Percentiles rank a stretch among this genome's conserved stretches.
These are phyloP conservation scores for Odontomachus brunneus DNA, from an alignment of 1,140 invertebrate genomes.

Conservation along the genomic window DNA sequence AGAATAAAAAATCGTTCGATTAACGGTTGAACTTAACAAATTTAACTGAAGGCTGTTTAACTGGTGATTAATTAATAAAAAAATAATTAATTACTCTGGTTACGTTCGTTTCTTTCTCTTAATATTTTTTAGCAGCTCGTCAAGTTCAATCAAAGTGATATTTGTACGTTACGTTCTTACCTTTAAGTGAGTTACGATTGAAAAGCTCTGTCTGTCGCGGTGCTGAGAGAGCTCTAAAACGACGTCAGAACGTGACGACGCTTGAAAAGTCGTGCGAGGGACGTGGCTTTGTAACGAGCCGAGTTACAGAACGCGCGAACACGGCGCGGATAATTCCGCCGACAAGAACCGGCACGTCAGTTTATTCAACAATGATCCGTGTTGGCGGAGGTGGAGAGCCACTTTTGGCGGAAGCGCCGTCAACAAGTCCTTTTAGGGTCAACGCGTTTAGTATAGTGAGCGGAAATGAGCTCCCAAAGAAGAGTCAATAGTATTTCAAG, in stretches of 20 bases:
- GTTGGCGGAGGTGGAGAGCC: neutral
- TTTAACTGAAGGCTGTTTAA: too few relatives aligned
- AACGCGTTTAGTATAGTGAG: neutral
- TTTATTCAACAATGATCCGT: slow-evolving; percentile 18
- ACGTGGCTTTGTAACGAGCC: neutral
- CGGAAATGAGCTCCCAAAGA: slow-evolving; percentile 5
- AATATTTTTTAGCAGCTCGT: too few relatives aligned
- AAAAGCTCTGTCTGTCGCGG: neutral
- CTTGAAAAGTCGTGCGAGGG: neutral
- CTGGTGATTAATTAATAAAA: too few relatives aligned
- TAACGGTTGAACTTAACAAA: too few relatives aligned
- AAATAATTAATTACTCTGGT: too few relatives aligned
- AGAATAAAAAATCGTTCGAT: too few relatives aligned
- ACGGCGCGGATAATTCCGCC: neutral
- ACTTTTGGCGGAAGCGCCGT: slow-evolving; percentile 3
- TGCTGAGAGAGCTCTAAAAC: neutral
- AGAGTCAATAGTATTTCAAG: slow-evolving; percentile 5
- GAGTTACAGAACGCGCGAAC: neutral
- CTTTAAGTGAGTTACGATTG: neutral
- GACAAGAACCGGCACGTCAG: slow-evolving; percentile 7
- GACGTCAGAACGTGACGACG: neutral
- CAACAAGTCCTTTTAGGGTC: neutral
- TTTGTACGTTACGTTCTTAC: neutral
- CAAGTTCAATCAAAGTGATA: too few relatives aligned
- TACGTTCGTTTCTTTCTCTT: too few relatives aligned